Percentiles rank a stretch among this genome's conserved stretches.
Evolutionary conservation across 2,113 vertebrate genomes (phyloP).

Genomic region (Forbesichthys papilliferus): DNA sequence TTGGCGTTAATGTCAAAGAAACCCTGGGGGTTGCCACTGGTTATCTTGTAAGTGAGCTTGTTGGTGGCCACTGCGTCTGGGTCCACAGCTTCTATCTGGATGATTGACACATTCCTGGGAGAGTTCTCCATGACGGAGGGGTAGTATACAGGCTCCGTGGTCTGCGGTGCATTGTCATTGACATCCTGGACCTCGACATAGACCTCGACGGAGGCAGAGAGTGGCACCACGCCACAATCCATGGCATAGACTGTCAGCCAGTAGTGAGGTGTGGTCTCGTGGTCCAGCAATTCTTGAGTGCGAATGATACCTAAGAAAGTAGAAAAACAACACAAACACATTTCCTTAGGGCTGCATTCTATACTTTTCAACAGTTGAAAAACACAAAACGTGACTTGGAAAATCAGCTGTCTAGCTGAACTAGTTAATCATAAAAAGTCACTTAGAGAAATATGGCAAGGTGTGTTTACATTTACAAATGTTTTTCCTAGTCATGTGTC

Average conservation of each 20-base stretch:
- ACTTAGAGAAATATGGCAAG: constrained; percentile 42
- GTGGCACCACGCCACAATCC: constrained; percentile 88
- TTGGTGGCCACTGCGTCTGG: constrained; percentile 88
- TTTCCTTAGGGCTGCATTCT: constrained; percentile 3
- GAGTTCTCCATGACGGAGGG: constrained; percentile 94
- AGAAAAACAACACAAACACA: constrained; percentile 6
- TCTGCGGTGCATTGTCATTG: constrained; percentile 95
- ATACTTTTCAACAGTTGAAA: not conserved
- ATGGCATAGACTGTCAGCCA: constrained; percentile 96
- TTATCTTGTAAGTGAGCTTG: constrained; percentile 90
- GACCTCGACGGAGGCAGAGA: constrained; percentile 89
- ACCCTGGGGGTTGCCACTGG: constrained; percentile 97
- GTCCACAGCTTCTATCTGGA: constrained; percentile 91
- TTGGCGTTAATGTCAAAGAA: constrained; percentile 90
- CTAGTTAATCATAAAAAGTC: constrained; percentile 3
- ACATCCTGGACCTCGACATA: constrained; percentile 94
- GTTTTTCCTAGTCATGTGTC: constrained; percentile 16
- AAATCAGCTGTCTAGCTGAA: constrained; percentile 7
- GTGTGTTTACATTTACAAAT: constrained; percentile 52
- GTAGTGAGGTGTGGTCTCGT: constrained; percentile 89
- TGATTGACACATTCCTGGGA: constrained; percentile 90
- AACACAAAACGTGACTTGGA: constrained; percentile 4
- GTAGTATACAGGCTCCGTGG: constrained; percentile 92
- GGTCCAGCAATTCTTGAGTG: constrained; percentile 87
- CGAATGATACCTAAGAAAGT: constrained; percentile 82